Evolutionary conservation across 2,113 vertebrate genomes (phyloP).

Genomic region (Lagenorhynchus albirostris): DNA sequence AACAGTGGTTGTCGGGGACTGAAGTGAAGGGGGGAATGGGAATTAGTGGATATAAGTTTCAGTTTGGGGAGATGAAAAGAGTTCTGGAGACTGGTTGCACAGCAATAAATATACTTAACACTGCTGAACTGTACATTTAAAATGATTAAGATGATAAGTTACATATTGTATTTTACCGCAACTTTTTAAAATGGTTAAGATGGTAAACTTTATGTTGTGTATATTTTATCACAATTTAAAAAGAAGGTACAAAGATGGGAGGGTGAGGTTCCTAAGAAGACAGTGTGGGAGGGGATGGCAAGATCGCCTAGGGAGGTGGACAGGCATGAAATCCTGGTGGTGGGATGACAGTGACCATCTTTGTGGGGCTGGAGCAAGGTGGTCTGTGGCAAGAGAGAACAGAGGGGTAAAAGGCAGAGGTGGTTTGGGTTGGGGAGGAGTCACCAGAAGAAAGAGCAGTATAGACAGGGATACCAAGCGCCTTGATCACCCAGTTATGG

Average conservation of each 20-base stretch:
- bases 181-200: neutral
- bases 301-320: neutral
- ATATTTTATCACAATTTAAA: neutral
- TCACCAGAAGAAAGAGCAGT: neutral
- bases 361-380: neutral
- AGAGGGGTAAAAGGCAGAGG: neutral
- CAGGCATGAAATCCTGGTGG: neutral
- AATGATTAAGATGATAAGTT: neutral
- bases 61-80: neutral
- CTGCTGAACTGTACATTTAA: too few species aligned
- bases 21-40: neutral
- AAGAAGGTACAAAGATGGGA: neutral
- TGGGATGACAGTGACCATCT: neutral
- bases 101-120: neutral
- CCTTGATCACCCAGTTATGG: neutral
- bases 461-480: neutral
- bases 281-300: rapidly evolving
- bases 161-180: neutral
- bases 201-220: neutral
- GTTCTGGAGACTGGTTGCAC: neutral
- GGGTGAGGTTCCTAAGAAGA: neutral
- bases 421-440: neutral
- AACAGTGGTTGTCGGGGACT: rapidly evolving
- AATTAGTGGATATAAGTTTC: neutral
- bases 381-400: neutral